phyloP scores from a whole-genome alignment of 2,113 vertebrate species.

The Grus americana region DNA sequence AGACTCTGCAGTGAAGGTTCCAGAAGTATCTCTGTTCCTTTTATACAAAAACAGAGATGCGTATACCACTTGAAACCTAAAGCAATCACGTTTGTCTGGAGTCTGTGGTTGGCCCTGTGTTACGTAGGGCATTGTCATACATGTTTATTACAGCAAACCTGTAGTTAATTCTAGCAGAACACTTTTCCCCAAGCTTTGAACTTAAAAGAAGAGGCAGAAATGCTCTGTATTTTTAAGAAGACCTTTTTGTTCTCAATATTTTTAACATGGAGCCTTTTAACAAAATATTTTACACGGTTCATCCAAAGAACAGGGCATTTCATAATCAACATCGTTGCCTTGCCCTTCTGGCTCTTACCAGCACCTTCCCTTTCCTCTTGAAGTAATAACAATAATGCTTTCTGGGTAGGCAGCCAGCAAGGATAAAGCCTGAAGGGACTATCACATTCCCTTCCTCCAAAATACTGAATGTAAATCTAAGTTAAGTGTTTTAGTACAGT shows the following conservation, averaged over 20 bases:
- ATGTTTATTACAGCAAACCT: constrained; percentile 52
- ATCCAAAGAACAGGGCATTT: constrained; percentile 75
- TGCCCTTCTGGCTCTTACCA: constrained; percentile 75
- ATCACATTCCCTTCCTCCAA: neutral
- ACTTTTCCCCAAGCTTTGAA: constrained; percentile 55
- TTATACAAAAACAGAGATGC: constrained; percentile 14
- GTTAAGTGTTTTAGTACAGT: neutral
- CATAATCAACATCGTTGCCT: constrained; percentile 57
- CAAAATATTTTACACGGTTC: constrained; percentile 68
- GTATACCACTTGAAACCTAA: constrained; percentile 43
- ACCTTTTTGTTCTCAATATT: constrained; percentile 66
- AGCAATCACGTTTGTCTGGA: constrained; percentile 15
- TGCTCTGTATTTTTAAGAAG: constrained; percentile 73
- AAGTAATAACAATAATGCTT: constrained; percentile 54
- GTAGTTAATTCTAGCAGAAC: constrained; percentile 53
- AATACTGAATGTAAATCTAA: constrained; percentile 41
- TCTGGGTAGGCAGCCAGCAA: constrained; percentile 24
- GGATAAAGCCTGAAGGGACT: neutral
- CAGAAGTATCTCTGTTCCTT: constrained; percentile 15
- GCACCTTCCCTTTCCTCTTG: constrained; percentile 66
- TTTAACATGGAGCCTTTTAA: constrained; percentile 76
- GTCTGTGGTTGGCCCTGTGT: constrained; percentile 54
- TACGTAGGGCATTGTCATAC: constrained; percentile 52
- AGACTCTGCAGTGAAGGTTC: constrained; percentile 45
- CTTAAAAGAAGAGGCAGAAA: constrained; percentile 62